Base-by-base conservation (phyloP, 2,888 invertebrate species). In the Platerodrilus igneus region DNA sequence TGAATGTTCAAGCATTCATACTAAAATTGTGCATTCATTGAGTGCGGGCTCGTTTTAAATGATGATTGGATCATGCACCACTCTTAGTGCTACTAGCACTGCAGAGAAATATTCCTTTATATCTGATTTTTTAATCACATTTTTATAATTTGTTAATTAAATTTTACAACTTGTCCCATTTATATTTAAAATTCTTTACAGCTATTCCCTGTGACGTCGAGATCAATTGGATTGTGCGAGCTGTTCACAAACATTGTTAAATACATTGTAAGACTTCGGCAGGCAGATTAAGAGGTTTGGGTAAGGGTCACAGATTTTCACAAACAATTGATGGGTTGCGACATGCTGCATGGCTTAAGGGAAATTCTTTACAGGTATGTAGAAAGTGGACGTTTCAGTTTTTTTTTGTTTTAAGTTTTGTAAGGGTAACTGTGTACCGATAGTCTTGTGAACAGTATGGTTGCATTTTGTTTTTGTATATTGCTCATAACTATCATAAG, bases 181-280 rank as follows among this genome's bases (percentile, higher is more conserved):
- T 9, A 11, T 6, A 16, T 21, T 3, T 15, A 6, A 9, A 21
- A 21, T 50, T 50, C 32, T 37, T 36, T 66, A 61, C 86, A 84
- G 92, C 93, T 20, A 90, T 99, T 65, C 86, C 96, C 51, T 83
- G 88, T 53, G 94, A 99, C 70, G 85, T 97, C 9, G 92, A 95
- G 70, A 83, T 90, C 62, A 94, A 97, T 75, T 99, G 99, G 99
- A 86, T 99, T 50, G 93, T 94, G 66, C 86, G 91, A 45, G 81
- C 96, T 22, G 94, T 95, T 14, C 93, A 94, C 72, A 99, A 99
- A 72, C 99, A 99, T 67, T 88, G 99, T 63, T 99, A 99, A 72
- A 79, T 95, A 67, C 88, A 97, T 60, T 99, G 99, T 45, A 85
- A 95, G 55, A 99, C 99, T 0, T 94, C 96, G 0, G 89, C 95